A percentile compares a stretch with the other conserved stretches of the same genome.
phyloP scores from a whole-genome alignment of 2,888 invertebrate species.

The Anagyrus pseudococci region DNA sequence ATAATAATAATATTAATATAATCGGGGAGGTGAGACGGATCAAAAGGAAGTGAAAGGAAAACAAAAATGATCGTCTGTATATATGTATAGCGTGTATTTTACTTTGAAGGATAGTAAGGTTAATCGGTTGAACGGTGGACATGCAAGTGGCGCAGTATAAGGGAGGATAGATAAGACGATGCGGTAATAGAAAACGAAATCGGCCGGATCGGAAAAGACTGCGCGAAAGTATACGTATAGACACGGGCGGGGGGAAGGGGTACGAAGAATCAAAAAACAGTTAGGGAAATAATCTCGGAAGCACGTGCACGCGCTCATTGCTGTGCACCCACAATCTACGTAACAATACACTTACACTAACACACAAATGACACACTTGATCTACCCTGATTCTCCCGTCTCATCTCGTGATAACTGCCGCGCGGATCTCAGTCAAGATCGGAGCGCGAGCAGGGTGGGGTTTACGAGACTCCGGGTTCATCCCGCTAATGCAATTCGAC shows the following conservation, averaged over 20 bases:
- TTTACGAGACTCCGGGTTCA: constrained; percentile 52
- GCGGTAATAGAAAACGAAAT: constrained; percentile 29
- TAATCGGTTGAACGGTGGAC: constrained; percentile 30
- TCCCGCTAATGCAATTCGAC: constrained; percentile 60
- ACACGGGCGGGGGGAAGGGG: constrained; percentile 10
- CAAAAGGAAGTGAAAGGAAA: constrained; percentile 32
- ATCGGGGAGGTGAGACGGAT: constrained; percentile 2
- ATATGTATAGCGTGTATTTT: constrained; percentile 52
- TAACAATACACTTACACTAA: constrained; percentile 12
- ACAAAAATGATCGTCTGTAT: constrained; percentile 53
- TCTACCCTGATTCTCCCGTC: background rate
- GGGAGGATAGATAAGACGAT: constrained; percentile 12
- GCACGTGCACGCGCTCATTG: constrained; percentile 22
- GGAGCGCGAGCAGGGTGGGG: constrained; percentile 33
- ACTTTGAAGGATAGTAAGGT: constrained; percentile 20
- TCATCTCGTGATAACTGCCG: constrained; percentile 1
- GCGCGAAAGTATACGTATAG: constrained; percentile 16
- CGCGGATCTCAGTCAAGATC: constrained; percentile 21
- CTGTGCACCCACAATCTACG: constrained; percentile 4
- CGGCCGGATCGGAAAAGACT: constrained; percentile 38
- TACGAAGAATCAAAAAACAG: constrained; percentile 39
- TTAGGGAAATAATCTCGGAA: constrained; percentile 22
- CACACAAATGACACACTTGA: constrained; percentile 14
- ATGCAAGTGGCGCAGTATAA: background rate
- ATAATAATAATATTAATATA: background rate